Base-by-base conservation (phyloP, 2,113 vertebrate species). In the Oceanites oceanicus region DNA sequence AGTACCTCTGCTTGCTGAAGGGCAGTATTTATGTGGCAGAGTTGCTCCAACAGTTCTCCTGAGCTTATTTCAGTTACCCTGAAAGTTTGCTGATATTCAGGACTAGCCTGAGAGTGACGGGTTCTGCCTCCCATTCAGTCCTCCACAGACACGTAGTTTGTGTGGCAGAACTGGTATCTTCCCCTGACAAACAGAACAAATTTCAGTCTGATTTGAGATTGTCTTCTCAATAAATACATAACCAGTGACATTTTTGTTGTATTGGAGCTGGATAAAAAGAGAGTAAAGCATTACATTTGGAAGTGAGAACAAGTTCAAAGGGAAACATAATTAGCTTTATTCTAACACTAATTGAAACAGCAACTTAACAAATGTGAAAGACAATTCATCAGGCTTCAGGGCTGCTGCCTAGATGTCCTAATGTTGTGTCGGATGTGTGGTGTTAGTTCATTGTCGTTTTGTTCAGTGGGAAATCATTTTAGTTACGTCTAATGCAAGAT, bases 251-350 rank as follows among this genome's bases (percentile, higher is more conserved):
- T 30, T 70, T 61, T 56, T 61, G 13, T 62, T 83, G 19, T 65
- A 12, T 13, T 30, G 11, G 26, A 84, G 17, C n/a, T 72, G 44
- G 40, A 75, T 47, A 34, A 58, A 90, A 74, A 85, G 56, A 73
- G 29, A 76, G 19, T 56, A 61, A 47, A 4, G 2, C 5, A 2
- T 53, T 70, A 5, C 27, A 45, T 82, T 58, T 78, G 62, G 56
- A 83, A 76, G 23, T 26, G 16, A 92, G 34, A 94, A 16, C 63
- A 90, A 76, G n/a, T 86, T 52, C 27, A 83, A 82, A 76, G 38
- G 59, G 38, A 83, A 84, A 56, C 23, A 3, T 55, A 42, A 79
- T 65, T 49, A 78, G 38, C 38, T 71, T 67, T 81, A 71, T 86
- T 88, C 50, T 58, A 88, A 65, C 18, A 17, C 30, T 52, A 75